phyloP scores from a whole-genome alignment of 2,797 vertebrate genomes.

The Hydrocynus forskahlii region DNA sequence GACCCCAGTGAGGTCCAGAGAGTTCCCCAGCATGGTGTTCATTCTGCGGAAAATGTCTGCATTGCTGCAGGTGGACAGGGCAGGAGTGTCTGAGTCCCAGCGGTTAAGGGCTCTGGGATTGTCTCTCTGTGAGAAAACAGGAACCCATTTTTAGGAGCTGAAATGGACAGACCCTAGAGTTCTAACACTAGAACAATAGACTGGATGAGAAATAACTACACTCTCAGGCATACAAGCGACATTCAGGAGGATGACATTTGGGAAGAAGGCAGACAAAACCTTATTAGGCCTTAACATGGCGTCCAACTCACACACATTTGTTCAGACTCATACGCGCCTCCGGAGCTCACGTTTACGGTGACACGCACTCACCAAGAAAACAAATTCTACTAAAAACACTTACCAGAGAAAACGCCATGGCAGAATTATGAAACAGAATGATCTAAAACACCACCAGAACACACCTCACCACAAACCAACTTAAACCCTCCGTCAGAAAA shows the following conservation, averaged over 20 bases:
- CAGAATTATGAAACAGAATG: constrained; percentile 56
- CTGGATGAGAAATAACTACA: no score
- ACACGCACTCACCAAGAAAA: background rate
- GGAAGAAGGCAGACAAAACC: background rate
- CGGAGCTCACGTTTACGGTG: background rate
- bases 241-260: background rate
- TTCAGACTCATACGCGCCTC: background rate
- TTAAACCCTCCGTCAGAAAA: constrained; percentile 56
- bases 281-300: background rate
- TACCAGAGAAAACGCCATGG: constrained; percentile 85
- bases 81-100: constrained; percentile 86
- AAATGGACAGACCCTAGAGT: background rate
- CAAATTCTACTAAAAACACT: constrained; percentile 58
- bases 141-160: background rate
- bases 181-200: background rate
- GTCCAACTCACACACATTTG: background rate
- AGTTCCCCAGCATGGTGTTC: constrained; percentile 96
- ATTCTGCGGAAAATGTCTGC: constrained; percentile 94
- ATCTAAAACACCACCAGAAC: constrained; percentile 57
- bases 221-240: background rate
- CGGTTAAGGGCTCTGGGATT: constrained; percentile 82
- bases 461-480: constrained; percentile 32
- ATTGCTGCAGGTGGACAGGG: constrained; percentile 94
- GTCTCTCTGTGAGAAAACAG: constrained; percentile 67
- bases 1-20: constrained; percentile 92